Evolutionary conservation across 2,113 vertebrate genomes (phyloP), one percentile per base, ranked within the genome.

Genomic region (Aplodontia rufa): DNA sequence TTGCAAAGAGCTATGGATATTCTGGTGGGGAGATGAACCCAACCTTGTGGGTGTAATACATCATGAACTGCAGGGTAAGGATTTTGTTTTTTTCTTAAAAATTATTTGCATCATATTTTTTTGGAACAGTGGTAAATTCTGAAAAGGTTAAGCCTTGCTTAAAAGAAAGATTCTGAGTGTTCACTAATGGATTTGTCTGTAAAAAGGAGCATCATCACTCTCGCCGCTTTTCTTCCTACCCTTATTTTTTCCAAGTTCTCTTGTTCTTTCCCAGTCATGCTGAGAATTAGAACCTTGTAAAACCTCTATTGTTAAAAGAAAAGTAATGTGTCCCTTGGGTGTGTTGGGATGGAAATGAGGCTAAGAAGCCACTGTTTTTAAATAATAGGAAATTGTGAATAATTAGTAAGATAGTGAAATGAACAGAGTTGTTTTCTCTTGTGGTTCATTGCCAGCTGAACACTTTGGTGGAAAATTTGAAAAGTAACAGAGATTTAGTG

Each of bases 1-100:
- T 95, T 98, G 98, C 97, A 99, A 99, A 98, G 99, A 99, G 85
- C 98, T 99, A 47, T 99, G 99, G 99, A 99, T 99, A 98, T 99
- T 99, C 99, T 99, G 99, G 99, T 99, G 99, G 99, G 99, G 99
- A 17, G 99, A 99, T 0, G 99, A 99, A 87, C 99, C 99, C 84
- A 99, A 99, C 97, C 99, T 99, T 32, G 98, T 98, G 3, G 99
- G 99, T 81, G 99, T 99, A 97, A 99, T 99, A 97, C 99, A 99
- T 98, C 99, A 99, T 0, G 99, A 99, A 95, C 99, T 99, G 90
- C 99, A 99, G 98, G 99, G 99, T 99, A 98, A 99, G 99, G 94
- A 60, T 9, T 87, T 84, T 14, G 3, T 30, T 64, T 55, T 58
- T 37, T 3, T 12, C 1, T 60, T n/a, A 75, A 87, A 76, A 78